Evolutionary conservation across 2,888 invertebrate genomes (phyloP).

Genomic region (Phaonia tiefii): DNA sequence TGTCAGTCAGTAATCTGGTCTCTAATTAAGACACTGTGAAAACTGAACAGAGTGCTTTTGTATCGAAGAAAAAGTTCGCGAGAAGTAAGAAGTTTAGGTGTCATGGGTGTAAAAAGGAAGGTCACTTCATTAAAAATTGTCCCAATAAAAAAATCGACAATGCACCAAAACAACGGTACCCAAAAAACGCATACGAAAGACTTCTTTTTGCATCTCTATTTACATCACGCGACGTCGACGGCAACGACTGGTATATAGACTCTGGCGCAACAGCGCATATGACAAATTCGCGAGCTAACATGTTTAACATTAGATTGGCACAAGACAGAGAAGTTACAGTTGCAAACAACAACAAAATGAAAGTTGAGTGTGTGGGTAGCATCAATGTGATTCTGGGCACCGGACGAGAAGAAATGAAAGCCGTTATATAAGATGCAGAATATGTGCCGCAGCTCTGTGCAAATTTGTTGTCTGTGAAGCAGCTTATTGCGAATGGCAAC

Average conservation of each 20-base stretch:
- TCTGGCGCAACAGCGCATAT: conserved; percentile 54
- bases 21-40: conserved; percentile 40
- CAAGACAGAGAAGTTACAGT: conserved; percentile 15
- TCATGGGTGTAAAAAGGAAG: conserved; percentile 47
- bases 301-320: conserved; percentile 3
- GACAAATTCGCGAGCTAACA: conserved; percentile 31
- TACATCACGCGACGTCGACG: not conserved
- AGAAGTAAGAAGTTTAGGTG: conserved; percentile 36
- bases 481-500: not conserved
- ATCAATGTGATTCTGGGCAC: not conserved
- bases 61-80: not conserved
- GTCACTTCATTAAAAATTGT: conserved; percentile 52
- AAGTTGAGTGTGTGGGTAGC: not conserved
- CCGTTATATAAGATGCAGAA: not conserved
- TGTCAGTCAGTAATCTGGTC: too few species aligned
- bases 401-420: not conserved
- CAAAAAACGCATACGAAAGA: conserved; percentile 38
- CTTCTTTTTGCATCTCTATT: conserved; percentile 15
- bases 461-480: conserved; percentile 50
- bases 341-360: not conserved
- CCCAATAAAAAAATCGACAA: conserved; percentile 33
- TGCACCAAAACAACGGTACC: conserved; percentile 1
- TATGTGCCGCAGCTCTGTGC: conserved; percentile 42
- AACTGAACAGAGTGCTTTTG: conserved; percentile 45
- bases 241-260: conserved; percentile 45